Evolutionary conservation across 2,888 invertebrate species (phyloP).

Genomic region (Stenichneumon culpator): DNA sequence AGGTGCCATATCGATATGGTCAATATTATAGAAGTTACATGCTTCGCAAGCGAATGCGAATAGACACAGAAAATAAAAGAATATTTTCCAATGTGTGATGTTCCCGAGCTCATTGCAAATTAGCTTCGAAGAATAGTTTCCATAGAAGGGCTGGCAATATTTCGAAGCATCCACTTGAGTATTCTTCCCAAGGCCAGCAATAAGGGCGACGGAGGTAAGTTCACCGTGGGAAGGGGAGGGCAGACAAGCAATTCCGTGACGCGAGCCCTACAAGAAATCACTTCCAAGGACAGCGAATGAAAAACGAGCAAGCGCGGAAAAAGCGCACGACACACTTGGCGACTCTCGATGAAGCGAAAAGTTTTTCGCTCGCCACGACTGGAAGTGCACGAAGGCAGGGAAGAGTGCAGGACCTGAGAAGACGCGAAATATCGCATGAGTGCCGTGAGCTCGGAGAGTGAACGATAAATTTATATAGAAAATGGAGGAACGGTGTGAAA

Average conservation of each 20-base stretch:
- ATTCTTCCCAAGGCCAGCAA: background rate
- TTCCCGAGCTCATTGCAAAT: no score
- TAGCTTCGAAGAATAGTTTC: no score
- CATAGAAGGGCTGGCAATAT: background rate
- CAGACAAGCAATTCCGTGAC: slow-evolving; percentile 54
- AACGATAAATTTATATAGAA: slow-evolving; percentile 57
- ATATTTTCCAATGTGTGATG: no score
- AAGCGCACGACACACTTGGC: slow-evolving; percentile 54
- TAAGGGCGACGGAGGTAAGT: background rate
- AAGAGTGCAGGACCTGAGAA: slow-evolving; percentile 17
- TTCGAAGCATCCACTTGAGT: background rate
- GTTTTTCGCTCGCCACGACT: slow-evolving; percentile 53
- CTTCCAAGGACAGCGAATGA: slow-evolving; percentile 36
- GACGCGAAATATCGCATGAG: slow-evolving; percentile 54
- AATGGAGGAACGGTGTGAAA: slow-evolving; percentile 28
- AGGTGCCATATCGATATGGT: no score
- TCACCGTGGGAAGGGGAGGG: slow-evolving; percentile 34
- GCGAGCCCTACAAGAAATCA: slow-evolving; percentile 62
- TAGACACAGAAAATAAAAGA: no score
- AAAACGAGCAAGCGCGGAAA: slow-evolving; percentile 27
- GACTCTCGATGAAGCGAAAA: slow-evolving; percentile 61
- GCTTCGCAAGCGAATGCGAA: no score
- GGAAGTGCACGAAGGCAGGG: slow-evolving; percentile 11
- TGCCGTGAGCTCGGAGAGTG: slow-evolving; percentile 45
- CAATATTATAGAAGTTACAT: no score